These are phyloP conservation scores for Diaphora mendica DNA, from an alignment of 2,888 invertebrate genomes.

Conservation along the genomic window DNA sequence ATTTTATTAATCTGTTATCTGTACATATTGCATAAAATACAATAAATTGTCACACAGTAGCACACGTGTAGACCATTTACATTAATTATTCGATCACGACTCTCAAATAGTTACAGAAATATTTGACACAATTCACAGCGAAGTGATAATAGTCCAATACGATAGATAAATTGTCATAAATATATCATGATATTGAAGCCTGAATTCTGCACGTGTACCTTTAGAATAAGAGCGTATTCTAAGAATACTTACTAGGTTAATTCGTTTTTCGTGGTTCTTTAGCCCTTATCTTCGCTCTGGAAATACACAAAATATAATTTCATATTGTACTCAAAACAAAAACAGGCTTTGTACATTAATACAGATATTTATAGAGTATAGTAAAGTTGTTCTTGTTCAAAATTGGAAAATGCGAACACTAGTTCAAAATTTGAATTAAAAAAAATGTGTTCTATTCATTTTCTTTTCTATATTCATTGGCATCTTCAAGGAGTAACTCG, in stretches of 20 bases:
- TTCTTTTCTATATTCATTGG: not conserved
- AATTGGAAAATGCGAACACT: too few relatives aligned
- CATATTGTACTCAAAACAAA: too few relatives aligned
- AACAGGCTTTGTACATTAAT: too few relatives aligned
- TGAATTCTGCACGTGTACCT: not conserved
- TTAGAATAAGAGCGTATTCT: not conserved
- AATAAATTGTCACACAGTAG: slow-evolving; percentile 1
- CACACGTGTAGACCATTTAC: not conserved
- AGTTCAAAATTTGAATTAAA: too few relatives aligned
- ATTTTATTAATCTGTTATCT: too few relatives aligned
- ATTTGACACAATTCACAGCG: slow-evolving; percentile 4
- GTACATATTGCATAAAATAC: not conserved
- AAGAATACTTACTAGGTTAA: not conserved
- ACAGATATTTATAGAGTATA: too few relatives aligned
- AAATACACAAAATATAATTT: not conserved
- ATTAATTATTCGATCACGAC: slow-evolving; percentile 13
- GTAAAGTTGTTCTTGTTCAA: too few relatives aligned
- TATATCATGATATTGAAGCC: not conserved
- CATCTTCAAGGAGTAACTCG: too few relatives aligned
- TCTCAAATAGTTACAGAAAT: slow-evolving; percentile 7
- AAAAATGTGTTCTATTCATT: too few relatives aligned
- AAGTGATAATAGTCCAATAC: slow-evolving; percentile 3
- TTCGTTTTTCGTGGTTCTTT: not conserved
- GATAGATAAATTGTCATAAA: not conserved
- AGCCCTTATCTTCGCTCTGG: not conserved